Percentiles rank a stretch among this genome's conserved stretches.
phyloP scores from a whole-genome alignment of 2,113 vertebrate genomes.

The Halcyon malimbica region DNA sequence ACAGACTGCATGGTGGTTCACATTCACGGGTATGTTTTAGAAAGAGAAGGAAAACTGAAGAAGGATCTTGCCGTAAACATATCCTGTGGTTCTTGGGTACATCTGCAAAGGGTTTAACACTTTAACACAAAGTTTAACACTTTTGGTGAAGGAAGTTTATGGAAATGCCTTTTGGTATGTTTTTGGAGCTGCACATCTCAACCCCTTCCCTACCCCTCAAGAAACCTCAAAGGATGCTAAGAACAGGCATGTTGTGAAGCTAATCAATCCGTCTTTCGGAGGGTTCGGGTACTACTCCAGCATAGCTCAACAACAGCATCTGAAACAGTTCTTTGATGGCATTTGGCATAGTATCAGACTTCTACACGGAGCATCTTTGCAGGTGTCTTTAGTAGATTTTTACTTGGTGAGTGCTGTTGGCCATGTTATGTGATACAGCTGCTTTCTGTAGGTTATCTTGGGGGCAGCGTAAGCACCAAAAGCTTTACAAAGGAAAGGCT shows the following conservation, averaged over 20 bases:
- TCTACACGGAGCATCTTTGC: neutral
- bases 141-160: neutral
- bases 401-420: neutral
- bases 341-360: neutral
- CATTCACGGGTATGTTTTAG: neutral
- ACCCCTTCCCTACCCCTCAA: neutral
- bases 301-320: neutral
- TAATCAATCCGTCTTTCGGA: neutral
- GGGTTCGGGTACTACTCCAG: neutral
- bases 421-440: rapidly evolving
- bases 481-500: neutral
- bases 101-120: neutral
- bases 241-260: neutral
- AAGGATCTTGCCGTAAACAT: neutral
- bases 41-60: neutral
- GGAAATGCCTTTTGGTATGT: neutral
- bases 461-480: neutral
- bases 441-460: neutral
- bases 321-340: neutral
- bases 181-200: neutral
- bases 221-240: neutral
- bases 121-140: neutral
- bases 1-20: neutral
- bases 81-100: neutral
- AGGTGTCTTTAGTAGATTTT: neutral